Conservation (phyloP, 2,888 invertebrate genomes). For the Trichacis sp. region DNA sequence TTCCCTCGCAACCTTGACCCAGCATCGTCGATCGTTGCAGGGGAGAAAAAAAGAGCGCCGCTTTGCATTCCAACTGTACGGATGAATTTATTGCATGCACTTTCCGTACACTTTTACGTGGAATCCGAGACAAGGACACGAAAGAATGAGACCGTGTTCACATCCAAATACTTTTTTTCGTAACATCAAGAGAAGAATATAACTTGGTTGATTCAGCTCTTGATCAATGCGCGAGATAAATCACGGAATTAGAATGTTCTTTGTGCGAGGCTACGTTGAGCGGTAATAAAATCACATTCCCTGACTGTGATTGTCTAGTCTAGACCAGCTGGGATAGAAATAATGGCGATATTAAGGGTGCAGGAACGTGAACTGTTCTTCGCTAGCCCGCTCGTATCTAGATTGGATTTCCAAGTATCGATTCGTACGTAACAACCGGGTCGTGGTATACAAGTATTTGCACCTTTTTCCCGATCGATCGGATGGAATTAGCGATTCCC, state of each 20-base stretch:
- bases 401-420: slow-evolving; percentile 43
- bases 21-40: slow-evolving; percentile 1
- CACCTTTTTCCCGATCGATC: slow-evolving; percentile 43
- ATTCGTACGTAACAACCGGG: slow-evolving; percentile 41
- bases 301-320: slow-evolving; percentile 4
- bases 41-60: not conserved
- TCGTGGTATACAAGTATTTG: slow-evolving; percentile 43
- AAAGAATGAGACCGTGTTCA: not conserved
- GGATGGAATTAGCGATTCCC: slow-evolving; percentile 43
- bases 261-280: slow-evolving; percentile 5
- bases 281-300: slow-evolving; percentile 5
- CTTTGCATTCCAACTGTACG: slow-evolving; percentile 3
- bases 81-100: not conserved
- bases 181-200: not conserved
- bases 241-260: slow-evolving; percentile 3
- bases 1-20: slow-evolving; percentile 6
- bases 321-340: slow-evolving; percentile 11
- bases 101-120: not conserved
- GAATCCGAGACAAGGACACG: slow-evolving; percentile 4
- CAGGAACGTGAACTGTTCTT: slow-evolving; percentile 39
- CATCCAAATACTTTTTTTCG: slow-evolving; percentile 4
- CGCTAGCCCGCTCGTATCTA: slow-evolving; percentile 41
- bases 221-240: slow-evolving; percentile 6
- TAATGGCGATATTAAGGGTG: slow-evolving; percentile 29
- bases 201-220: slow-evolving; percentile 1